Evolutionary conservation across 2,113 vertebrate species (phyloP).

Genomic region (Thermophis baileyi): DNA sequence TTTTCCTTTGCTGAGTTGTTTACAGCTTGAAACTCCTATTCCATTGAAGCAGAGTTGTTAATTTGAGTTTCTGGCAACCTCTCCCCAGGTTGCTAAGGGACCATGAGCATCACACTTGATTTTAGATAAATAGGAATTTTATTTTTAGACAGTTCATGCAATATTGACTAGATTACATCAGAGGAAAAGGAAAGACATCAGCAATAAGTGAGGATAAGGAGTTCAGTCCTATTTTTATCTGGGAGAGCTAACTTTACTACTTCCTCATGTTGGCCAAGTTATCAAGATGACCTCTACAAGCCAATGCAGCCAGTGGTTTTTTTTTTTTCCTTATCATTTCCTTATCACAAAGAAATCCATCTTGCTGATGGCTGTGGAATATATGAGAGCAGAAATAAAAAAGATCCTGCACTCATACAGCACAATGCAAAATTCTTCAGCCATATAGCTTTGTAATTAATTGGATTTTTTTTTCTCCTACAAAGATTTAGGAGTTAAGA

Average conservation of each 20-base stretch:
- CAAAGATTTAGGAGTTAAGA: background rate
- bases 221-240: conserved; percentile 28
- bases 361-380: conserved; percentile 28
- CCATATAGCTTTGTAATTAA: background rate
- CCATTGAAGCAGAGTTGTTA: background rate
- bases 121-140: conserved; percentile 1
- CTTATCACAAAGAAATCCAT: conserved; percentile 6
- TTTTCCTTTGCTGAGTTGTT: background rate
- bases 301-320: background rate
- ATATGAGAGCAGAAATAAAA: background rate
- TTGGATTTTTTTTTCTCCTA: background rate
- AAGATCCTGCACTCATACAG: background rate
- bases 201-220: conserved; percentile 12
- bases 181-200: conserved; percentile 25
- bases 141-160: conserved; percentile 22
- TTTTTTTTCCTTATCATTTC: background rate
- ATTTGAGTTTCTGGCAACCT: background rate
- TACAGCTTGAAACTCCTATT: background rate
- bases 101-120: background rate
- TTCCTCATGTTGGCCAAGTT: background rate
- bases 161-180: conserved; percentile 28
- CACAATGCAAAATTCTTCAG: background rate
- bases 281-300: conserved; percentile 27
- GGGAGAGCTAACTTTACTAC: conserved; percentile 9
- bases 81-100: background rate